Evolutionary conservation across 1,140 invertebrate species (phyloP), one percentile per base, ranked within the genome.

Genomic region (Lepidurus apus): DNA sequence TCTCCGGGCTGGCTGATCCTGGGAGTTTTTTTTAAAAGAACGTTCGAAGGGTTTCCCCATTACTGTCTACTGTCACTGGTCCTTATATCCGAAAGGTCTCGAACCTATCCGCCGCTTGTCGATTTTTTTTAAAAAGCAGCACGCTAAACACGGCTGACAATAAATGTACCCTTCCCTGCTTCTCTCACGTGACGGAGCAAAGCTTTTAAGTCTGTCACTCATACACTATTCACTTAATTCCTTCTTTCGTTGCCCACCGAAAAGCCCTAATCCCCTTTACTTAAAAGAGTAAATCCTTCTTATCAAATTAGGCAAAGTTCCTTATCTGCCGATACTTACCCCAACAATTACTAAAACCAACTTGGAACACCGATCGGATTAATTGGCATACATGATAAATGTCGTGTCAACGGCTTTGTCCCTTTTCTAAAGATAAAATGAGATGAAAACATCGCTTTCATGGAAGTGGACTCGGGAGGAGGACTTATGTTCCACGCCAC

Each of bases 261-360:
- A 13, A 9, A 65, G 17, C 53, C 53, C 21, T 65, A 9, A 65
- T 65, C 21, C 53, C 53, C 6, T 21, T 65, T 34, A 34, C 10
- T n/a, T n/a, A n/a, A 65, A 65, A 13, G 4, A 65, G 13, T 65
- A 7, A 65, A 13, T 65, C 53, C 53, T 65, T 65, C 53, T 65
- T 65, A 65, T 65, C 53, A 65, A 65, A 65, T 65, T 65, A 65
- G 13, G 53, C 53, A 65, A 21, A 65, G 53, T n/a, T 65, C 53
- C 53, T 1, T 13, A 13, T 21, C 21, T 65, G 53, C 53, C 53
- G 53, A 65, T n/a, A 65, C 53, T 0, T 13, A 65, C 9, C 6
- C 53, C 17, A 21, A 65, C 21, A 65, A 65, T 65, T 21, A 65
- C 53, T 3, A 34, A 34, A 2, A 34, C 34, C 34, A 34, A 4